Percentiles rank a stretch among this genome's conserved stretches.
These are phyloP conservation scores for Garra rufa DNA, from an alignment of 2,113 vertebrate species.

Conservation along the genomic window DNA sequence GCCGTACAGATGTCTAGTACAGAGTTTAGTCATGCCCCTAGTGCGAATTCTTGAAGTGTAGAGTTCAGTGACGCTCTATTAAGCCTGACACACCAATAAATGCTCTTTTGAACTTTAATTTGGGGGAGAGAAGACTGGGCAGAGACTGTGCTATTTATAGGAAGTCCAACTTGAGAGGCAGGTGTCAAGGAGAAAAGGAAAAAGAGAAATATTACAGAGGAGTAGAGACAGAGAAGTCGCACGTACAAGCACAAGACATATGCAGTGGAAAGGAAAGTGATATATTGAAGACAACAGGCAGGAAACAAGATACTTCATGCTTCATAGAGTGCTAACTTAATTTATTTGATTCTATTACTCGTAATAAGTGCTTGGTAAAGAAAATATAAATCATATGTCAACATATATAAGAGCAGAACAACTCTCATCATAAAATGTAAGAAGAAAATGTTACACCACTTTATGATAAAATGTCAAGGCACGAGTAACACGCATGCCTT, in stretches of 20 bases:
- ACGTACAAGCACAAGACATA: neutral
- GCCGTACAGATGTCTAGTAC: neutral
- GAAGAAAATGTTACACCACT: neutral
- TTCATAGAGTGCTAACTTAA: neutral
- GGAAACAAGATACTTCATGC: constrained; percentile 11
- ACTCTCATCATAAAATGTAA: neutral
- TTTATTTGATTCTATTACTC: constrained; percentile 22
- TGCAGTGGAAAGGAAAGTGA: neutral
- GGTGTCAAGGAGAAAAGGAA: constrained; percentile 61
- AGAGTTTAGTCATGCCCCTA: constrained; percentile 3
- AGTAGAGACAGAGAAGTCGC: neutral
- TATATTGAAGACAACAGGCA: neutral
- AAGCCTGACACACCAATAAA: constrained; percentile 66
- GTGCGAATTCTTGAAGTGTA: neutral
- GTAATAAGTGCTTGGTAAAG: neutral
- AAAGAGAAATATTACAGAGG: constrained; percentile 33
- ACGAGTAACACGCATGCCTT: constrained; percentile 6
- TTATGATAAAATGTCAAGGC: neutral
- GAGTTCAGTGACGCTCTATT: constrained; percentile 6
- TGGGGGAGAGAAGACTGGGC: constrained; percentile 58
- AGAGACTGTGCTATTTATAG: constrained; percentile 63
- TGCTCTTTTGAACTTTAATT: constrained; percentile 65
- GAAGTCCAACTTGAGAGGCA: constrained; percentile 66
- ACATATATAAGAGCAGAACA: neutral
- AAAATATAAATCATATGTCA: neutral